phyloP scores from a whole-genome alignment of 64 coral and sea anemone genomes.

The Pachyseris speciosa region DNA sequence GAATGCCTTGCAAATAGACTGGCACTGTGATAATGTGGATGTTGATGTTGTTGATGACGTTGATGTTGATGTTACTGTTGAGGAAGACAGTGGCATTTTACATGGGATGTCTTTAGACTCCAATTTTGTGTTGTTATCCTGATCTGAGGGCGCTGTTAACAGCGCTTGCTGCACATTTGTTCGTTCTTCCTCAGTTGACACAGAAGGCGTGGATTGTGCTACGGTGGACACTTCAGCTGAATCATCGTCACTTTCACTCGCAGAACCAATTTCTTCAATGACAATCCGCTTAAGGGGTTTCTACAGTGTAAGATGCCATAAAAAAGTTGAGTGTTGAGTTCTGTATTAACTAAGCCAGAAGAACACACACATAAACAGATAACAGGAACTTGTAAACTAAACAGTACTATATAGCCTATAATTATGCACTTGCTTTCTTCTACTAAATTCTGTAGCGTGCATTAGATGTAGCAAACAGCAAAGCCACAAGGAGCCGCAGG shows the following conservation, averaged over 20 bases:
- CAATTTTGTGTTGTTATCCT: not conserved
- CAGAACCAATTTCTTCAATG: slow-evolving; percentile 72
- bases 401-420: too few species aligned
- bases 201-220: slow-evolving; percentile 5
- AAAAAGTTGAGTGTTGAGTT: not conserved
- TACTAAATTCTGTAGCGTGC: too few species aligned
- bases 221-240: not conserved
- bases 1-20: not conserved
- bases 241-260: slow-evolving; percentile 52
- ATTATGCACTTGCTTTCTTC: too few species aligned
- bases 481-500: too few species aligned
- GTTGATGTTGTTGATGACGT: not conserved
- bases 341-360: too few species aligned
- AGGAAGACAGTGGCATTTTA: not conserved
- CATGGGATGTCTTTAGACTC: not conserved
- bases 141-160: not conserved
- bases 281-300: slow-evolving; percentile 74
- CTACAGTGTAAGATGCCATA: not conserved
- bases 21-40: not conserved
- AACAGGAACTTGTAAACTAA: too few species aligned
- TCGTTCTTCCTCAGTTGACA: not conserved
- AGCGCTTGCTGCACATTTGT: not conserved
- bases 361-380: too few species aligned
- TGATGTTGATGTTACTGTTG: not conserved
- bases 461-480: too few species aligned